Conservation (phyloP, 30 jellyfish, hydroid and myxozoan genomes). For the Chironex yamaguchii region DNA sequence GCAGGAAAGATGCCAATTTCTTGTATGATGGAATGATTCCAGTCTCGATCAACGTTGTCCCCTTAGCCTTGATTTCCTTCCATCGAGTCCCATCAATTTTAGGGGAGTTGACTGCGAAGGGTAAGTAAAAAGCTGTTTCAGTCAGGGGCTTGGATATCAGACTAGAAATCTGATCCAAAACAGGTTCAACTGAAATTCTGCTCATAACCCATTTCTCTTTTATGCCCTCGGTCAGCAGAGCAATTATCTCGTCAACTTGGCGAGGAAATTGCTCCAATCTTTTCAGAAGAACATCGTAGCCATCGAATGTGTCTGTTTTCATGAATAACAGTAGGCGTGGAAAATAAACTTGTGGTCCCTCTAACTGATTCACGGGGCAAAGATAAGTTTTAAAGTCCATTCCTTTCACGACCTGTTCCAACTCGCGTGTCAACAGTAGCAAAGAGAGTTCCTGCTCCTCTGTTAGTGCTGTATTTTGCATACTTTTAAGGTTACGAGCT, state of each 20-base stretch:
- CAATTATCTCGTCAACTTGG: slow-evolving; percentile 64
- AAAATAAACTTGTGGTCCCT: slow-evolving; percentile 93
- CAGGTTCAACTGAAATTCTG: slow-evolving; percentile 60
- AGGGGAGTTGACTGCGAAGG: slow-evolving; percentile 57
- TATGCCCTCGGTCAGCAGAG: slow-evolving; percentile 65
- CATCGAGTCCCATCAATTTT: slow-evolving; percentile 22
- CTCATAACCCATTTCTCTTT: slow-evolving; percentile 58
- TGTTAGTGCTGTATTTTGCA: background rate
- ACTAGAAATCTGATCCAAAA: slow-evolving; percentile 49
- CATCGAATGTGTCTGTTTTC: slow-evolving; percentile 78
- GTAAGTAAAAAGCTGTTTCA: slow-evolving; percentile 66
- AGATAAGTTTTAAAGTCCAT: slow-evolving; percentile 62
- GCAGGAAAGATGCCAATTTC: slow-evolving; percentile 36
- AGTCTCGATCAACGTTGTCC: slow-evolving; percentile 19
- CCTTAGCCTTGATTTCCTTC: slow-evolving; percentile 25
- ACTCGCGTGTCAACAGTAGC: slow-evolving; percentile 62
- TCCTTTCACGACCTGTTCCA: slow-evolving; percentile 73
- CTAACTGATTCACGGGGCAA: slow-evolving; percentile 82
- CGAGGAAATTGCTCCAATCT: slow-evolving; percentile 75
- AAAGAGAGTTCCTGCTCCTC: slow-evolving; percentile 14
- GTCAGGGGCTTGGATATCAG: slow-evolving; percentile 6
- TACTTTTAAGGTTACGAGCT: background rate
- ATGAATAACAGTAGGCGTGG: slow-evolving; percentile 91
- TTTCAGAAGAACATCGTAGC: slow-evolving; percentile 60
- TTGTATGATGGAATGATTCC: slow-evolving; percentile 50